A percentile compares a stretch with the other conserved stretches of the same genome.
Conservation (phyloP, 2,113 vertebrate species). For the Ammodytes marinus region DNA sequence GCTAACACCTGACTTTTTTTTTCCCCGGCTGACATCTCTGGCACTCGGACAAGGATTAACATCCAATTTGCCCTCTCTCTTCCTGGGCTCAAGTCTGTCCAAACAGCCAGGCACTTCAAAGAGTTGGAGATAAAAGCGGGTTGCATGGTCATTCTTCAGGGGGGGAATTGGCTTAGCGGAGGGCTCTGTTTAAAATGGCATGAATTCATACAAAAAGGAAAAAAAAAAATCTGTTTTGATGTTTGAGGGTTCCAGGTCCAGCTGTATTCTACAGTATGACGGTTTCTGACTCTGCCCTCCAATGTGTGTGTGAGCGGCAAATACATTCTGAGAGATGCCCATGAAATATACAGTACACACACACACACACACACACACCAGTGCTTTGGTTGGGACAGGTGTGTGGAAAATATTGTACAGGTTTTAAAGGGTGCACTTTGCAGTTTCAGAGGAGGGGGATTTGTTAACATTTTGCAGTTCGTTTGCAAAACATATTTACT, state of each 20-base stretch:
- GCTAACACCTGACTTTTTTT: conserved; percentile 77
- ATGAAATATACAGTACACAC: background rate
- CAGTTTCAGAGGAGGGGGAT: too few relatives aligned
- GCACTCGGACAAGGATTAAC: conserved; percentile 81
- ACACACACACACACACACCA: background rate
- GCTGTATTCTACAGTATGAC: conserved; percentile 22
- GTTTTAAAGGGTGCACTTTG: background rate
- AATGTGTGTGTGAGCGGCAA: conserved; percentile 12
- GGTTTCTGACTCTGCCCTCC: conserved; percentile 40
- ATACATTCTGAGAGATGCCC: background rate
- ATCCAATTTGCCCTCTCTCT: conserved; percentile 82
- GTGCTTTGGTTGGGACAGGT: background rate
- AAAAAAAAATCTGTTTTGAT: conserved; percentile 71
- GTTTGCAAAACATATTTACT: too few relatives aligned
- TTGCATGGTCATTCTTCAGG: conserved; percentile 72
- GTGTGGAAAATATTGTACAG: background rate
- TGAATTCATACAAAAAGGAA: conserved; percentile 72
- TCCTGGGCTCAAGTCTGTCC: conserved; percentile 80
- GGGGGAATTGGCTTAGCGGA: conserved; percentile 76
- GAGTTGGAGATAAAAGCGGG: conserved; percentile 69
- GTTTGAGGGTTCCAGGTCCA: conserved; percentile 48
- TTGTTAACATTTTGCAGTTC: too few relatives aligned
- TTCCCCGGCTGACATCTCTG: conserved; percentile 79
- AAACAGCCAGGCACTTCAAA: conserved; percentile 84
- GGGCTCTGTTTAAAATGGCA: conserved; percentile 76